These are phyloP conservation scores for Diarsia brunnea DNA, from an alignment of 2,888 invertebrate species.

Conservation along the genomic window DNA sequence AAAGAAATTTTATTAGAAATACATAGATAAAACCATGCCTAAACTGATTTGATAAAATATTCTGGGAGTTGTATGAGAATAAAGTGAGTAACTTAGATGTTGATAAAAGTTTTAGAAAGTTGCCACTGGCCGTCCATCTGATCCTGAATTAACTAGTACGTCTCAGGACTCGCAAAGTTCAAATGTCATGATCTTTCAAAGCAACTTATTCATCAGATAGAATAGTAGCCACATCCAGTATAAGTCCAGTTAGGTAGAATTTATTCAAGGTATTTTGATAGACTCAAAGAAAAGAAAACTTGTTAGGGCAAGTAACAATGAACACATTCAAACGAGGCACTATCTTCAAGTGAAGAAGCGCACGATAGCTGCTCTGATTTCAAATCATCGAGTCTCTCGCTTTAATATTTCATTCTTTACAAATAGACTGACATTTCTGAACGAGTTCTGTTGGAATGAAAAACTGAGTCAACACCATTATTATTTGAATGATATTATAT, in stretches of 20 bases:
- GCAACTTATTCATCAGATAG: not conserved
- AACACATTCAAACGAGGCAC: slow-evolving; percentile 67
- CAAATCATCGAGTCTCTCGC: slow-evolving; percentile 79
- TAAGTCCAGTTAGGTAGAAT: not conserved
- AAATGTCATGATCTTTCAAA: slow-evolving; percentile 31
- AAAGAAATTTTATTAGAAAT: slow-evolving; percentile 19
- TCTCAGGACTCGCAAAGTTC: slow-evolving; percentile 32
- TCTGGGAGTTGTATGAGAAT: slow-evolving; percentile 2
- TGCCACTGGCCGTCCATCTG: slow-evolving; percentile 12
- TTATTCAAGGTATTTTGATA: not conserved
- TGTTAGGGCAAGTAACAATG: slow-evolving; percentile 31
- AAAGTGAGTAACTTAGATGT: not conserved
- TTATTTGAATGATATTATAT: slow-evolving; percentile 73
- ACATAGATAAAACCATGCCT: slow-evolving; percentile 3
- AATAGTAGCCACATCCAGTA: not conserved
- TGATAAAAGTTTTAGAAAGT: slow-evolving; percentile 26
- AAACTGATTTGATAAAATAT: slow-evolving; percentile 2
- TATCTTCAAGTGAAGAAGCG: slow-evolving; percentile 73
- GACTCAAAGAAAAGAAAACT: not conserved
- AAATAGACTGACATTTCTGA: slow-evolving; percentile 81
- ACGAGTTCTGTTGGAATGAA: slow-evolving; percentile 78
- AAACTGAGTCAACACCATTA: slow-evolving; percentile 78
- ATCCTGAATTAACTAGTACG: slow-evolving; percentile 42
- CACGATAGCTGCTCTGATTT: slow-evolving; percentile 78
- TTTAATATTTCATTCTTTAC: slow-evolving; percentile 86